A percentile compares a stretch with the other conserved stretches of the same genome.
Evolutionary conservation across 2,797 vertebrate genomes (phyloP).

Genomic region (Anguilla anguilla): DNA sequence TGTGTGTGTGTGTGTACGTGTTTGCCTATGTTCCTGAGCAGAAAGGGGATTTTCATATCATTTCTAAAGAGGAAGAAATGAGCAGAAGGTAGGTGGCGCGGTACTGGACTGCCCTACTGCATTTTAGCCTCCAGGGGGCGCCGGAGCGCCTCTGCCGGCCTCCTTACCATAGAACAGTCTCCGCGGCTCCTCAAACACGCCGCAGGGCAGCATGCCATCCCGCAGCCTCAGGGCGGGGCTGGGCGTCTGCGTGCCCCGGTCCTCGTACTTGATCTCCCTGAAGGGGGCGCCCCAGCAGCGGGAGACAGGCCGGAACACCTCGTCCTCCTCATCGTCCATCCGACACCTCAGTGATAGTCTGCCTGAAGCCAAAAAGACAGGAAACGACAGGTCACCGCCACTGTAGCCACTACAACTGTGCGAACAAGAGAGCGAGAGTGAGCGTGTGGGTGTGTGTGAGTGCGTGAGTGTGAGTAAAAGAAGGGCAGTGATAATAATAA

Average conservation of each 20-base stretch:
- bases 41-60: not conserved
- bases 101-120: not conserved
- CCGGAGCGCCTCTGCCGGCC: not conserved
- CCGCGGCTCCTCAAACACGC: constrained; percentile 71
- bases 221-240: constrained; percentile 59
- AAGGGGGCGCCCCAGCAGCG: constrained; percentile 65
- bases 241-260: constrained; percentile 72
- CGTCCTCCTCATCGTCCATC: constrained; percentile 82
- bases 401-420: not conserved
- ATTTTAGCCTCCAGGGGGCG: not conserved
- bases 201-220: constrained; percentile 77
- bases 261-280: constrained; percentile 75
- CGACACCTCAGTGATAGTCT: constrained; percentile 59
- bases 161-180: constrained; percentile 76
- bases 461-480: not conserved
- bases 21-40: not conserved
- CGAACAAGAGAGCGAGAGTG: not conserved
- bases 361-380: constrained; percentile 43
- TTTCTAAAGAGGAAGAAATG: not conserved
- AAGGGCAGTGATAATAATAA: too few relatives aligned
- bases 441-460: not conserved
- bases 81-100: not conserved
- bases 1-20: not conserved
- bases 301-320: constrained; percentile 72
- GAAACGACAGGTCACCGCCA: not conserved